phyloP scores from a whole-genome alignment of 2,888 invertebrate genomes.

The Tiliacea citrago region DNA sequence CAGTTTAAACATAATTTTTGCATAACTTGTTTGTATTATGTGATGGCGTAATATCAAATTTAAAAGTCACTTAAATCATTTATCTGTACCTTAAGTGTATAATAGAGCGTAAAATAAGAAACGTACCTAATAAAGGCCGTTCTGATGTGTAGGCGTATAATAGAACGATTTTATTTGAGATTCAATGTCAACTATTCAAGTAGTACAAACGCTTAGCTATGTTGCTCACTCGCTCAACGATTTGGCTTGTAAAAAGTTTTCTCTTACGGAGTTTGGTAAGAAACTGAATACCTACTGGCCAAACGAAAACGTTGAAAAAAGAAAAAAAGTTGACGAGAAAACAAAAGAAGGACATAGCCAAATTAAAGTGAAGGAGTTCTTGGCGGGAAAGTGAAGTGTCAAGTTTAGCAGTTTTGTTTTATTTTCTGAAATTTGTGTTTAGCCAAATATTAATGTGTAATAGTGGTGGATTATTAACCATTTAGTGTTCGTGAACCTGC shows the following conservation, averaged over 20 bases:
- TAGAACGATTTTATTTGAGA: conserved; percentile 39
- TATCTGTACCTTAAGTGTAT: too few relatives aligned
- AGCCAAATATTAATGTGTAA: too few relatives aligned
- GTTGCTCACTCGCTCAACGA: neutral
- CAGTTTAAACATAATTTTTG: too few relatives aligned
- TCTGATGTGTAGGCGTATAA: conserved; percentile 44
- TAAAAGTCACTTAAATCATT: too few relatives aligned
- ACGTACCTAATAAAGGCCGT: conserved; percentile 33
- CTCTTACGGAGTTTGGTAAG: neutral
- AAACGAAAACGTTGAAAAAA: neutral
- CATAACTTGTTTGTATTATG: too few relatives aligned
- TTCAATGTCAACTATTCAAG: conserved; percentile 51
- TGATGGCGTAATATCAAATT: too few relatives aligned
- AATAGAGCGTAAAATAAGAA: conserved; percentile 32
- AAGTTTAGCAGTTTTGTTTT: too few relatives aligned
- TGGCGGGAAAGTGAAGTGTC: too few relatives aligned
- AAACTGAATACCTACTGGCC: neutral
- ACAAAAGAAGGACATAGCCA: neutral
- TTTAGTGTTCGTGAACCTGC: too few relatives aligned
- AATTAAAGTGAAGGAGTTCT: too few relatives aligned
- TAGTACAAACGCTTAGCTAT: conserved; percentile 34
- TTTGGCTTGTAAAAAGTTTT: neutral
- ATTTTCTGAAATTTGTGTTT: too few relatives aligned
- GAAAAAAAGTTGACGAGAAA: neutral
- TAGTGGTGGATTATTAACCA: too few relatives aligned